Base-by-base conservation (phyloP, 2,888 invertebrate genomes). In the Trichogramma evanescens region DNA sequence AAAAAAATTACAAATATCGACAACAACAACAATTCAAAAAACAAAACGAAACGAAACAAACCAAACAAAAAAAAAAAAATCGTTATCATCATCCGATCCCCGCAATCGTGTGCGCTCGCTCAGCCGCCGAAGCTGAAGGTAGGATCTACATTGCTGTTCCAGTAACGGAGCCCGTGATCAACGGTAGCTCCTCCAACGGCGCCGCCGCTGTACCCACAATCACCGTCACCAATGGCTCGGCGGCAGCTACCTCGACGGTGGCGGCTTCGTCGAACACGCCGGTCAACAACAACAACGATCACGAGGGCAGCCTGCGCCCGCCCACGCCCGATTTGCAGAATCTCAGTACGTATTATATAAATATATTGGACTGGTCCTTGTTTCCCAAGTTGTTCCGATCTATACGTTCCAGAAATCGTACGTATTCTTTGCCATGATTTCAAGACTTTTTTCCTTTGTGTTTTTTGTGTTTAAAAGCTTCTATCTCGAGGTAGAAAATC, bases 91-190 rank as follows among this genome's bases (percentile, higher is more conserved):
- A 49, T 59, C 48, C 13, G 56, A 46, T 40, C 48, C 52, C 10
- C 51, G 39, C 45, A 50, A 26, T 26, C 26, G 26, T 3, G 26
- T 26, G 26, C 26, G 26, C 26, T 26, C 26, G 26, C 26, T 26
- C 60, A 60, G 63, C 56, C 42, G 52, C 26, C 8, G 45, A 45
- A 45, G n/a, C 58, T 61, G 58, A 71, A 70, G 71, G 70, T 72
- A 72, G 66, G 70, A 67, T 68, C 71, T 74, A 74, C 73, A 70
- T 74, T 72, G 72, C 72, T 75, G 73, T 76, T 77, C 71, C 72
- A 76, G 76, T 72, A 59, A 64, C 73, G 59, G 76, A 76, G 40
- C 59, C 59, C 48, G 65, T 66, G n/a, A 67, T 65, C 52, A 26
- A 26, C 26, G 26, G 26, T 26, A 26, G 26, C 26, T 26, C 26